Base-by-base conservation (phyloP, 2,797 vertebrate genomes). In the Lagodon rhomboides region DNA sequence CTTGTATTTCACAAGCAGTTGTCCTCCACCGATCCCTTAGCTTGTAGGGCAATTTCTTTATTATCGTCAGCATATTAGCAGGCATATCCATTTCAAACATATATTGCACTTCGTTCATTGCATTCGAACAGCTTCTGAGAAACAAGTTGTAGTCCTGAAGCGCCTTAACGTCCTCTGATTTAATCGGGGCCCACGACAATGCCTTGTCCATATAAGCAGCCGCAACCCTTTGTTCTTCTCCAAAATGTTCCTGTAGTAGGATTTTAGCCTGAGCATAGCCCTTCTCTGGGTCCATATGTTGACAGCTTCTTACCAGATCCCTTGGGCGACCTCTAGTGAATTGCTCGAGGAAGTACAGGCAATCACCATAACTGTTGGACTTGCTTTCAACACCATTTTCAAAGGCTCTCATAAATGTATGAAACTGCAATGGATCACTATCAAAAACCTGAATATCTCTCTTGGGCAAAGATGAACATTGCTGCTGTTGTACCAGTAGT, bases 41-140 rank as follows among this genome's bases (percentile, higher is more conserved):
- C 34, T 73, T 75, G 15, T 76, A 82, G 2, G 76, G 76, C 27
- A 82, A 15, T 23, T 53, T 73, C 25, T 69, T 79, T 18, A 79
- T 63, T 3, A 82, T 55, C 3, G 63, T 5, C 8, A 70, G 34
- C 79, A 84, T 81, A n/a, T 75, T 87, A 12, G 59, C 59, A 62
- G 75, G 58, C 2, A 47, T 64, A 34, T 77, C 41, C 56, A 77
- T 7, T 17, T 84, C 73, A 58, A 46, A 41, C 55, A 79, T 43
- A 18, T 22, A 66, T 22, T 53, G n/a, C 11, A 53, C 22, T 22
- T 13, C 22, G 1, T 23, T 23, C 68, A 80, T 70, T 13, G 38
- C 59, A 44, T 80, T 84, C 2, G 27, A 77, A 25, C 67, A 77
- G n/a, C 4, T 44, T n/a, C 20, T 47, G 50, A 4, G 76, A 38